phyloP scores from a whole-genome alignment of 92 coral and sea anemone genomes.

The Anthopleura xanthogrammica region DNA sequence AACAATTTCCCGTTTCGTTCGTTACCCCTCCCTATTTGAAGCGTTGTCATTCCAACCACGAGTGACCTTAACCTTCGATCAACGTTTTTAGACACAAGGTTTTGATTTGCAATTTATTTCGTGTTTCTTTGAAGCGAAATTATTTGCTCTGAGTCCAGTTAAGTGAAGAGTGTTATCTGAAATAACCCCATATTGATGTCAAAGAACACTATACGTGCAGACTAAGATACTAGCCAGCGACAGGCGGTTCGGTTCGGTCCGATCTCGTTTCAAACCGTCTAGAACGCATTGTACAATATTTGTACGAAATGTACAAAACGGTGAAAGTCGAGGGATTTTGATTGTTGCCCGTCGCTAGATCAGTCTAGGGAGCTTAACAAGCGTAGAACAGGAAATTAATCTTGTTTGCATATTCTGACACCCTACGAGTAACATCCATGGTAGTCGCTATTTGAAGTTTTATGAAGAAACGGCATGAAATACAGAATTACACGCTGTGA shows the following conservation, averaged over 20 bases:
- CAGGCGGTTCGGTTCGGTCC: neutral
- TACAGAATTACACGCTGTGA: constrained; percentile 41
- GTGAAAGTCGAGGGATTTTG: neutral
- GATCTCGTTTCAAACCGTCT: neutral
- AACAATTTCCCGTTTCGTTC: neutral
- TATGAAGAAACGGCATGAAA: constrained; percentile 36
- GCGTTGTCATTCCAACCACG: neutral
- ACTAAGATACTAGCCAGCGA: neutral
- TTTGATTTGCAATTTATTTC: neutral
- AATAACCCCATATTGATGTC: neutral
- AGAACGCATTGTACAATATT: neutral
- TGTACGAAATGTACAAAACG: neutral
- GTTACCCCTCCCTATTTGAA: neutral
- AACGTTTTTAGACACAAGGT: neutral
- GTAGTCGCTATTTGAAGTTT: constrained; percentile 39
- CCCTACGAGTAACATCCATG: constrained; percentile 30
- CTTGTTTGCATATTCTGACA: constrained; percentile 34
- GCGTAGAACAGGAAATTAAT: constrained; percentile 29
- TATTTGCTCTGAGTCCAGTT: neutral
- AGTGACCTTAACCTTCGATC: constrained; percentile 10
- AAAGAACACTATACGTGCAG: neutral
- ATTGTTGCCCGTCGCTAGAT: neutral
- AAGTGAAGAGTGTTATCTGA: neutral
- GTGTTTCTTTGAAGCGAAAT: neutral
- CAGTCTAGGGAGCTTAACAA: constrained; percentile 26